Evolutionary conservation across 2,797 vertebrate genomes (phyloP).

Genomic region (Ciconia nigra): DNA sequence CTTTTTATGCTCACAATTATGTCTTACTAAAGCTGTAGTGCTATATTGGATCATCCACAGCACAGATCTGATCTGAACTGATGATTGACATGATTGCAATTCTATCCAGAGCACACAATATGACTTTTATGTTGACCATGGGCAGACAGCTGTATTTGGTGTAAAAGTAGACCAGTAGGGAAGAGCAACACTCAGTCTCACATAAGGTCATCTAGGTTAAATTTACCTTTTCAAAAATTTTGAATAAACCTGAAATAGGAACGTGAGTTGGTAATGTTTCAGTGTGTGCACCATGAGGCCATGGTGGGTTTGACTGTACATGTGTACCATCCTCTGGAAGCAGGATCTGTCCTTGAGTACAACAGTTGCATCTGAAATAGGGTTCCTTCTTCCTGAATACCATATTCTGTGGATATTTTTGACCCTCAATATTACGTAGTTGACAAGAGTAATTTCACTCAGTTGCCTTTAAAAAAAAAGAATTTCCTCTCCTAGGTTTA

Average conservation of each 20-base stretch:
- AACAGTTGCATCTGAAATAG: neutral
- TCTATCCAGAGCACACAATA: neutral
- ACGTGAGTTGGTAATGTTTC: neutral
- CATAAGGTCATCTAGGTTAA: neutral
- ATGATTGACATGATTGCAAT: neutral
- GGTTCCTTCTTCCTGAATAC: neutral
- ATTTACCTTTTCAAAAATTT: neutral
- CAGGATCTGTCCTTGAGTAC: neutral
- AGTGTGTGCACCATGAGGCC: neutral
- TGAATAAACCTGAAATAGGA: neutral
- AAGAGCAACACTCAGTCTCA: neutral
- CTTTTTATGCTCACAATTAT: neutral
- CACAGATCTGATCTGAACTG: neutral
- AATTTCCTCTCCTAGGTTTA: neutral
- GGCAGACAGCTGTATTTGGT: neutral
- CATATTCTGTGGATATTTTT: neutral
- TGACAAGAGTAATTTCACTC: neutral
- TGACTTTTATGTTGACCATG: neutral
- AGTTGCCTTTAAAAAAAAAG: neutral
- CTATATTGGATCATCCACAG: neutral
- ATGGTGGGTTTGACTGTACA: fast-evolving
- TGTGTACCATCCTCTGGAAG: neutral
- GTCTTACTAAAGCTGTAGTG: neutral
- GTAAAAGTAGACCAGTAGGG: neutral
- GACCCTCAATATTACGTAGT: neutral